Percentiles rank a stretch among this genome's conserved stretches.
Evolutionary conservation across 1,140 invertebrate species (phyloP).

Genomic region (Cotesia chilonis): DNA sequence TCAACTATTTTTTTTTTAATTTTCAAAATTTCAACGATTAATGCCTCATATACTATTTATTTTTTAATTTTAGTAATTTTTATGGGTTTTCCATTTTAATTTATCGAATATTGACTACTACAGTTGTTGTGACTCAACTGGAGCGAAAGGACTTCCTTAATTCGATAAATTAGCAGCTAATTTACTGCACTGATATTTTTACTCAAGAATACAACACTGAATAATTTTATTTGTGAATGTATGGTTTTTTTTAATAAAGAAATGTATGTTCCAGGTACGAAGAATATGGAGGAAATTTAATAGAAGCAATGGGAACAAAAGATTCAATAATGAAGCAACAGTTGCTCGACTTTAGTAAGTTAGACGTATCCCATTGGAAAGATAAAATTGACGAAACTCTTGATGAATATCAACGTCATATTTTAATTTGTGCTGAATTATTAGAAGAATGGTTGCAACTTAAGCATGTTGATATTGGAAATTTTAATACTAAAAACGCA

Average conservation of each 20-base stretch:
- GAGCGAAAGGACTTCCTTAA: too few species aligned
- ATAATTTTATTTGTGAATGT: too few species aligned
- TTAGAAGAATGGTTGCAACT: conserved; percentile 49
- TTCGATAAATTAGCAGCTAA: too few species aligned
- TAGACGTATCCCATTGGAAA: conserved; percentile 49
- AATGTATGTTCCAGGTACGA: conserved; percentile 46
- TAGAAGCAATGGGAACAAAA: conserved; percentile 44
- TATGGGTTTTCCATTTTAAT: too few species aligned
- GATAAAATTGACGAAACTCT: conserved; percentile 52
- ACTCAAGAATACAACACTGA: too few species aligned
- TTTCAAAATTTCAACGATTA: too few species aligned
- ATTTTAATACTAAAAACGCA: conserved; percentile 46
- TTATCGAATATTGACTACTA: too few species aligned
- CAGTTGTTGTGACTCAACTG: too few species aligned
- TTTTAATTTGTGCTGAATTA: conserved; percentile 40
- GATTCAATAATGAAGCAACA: conserved; percentile 40
- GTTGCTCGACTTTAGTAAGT: conserved; percentile 40
- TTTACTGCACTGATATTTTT: too few species aligned
- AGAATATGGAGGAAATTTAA: conserved; percentile 45
- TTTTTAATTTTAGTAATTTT: too few species aligned
- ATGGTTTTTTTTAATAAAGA: conserved; percentile 2
- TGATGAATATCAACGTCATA: conserved; percentile 45
- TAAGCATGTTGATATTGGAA: conserved; percentile 45
- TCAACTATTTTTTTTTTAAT: too few species aligned
- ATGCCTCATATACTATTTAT: too few species aligned